Evolutionary conservation across 2,113 vertebrate species (phyloP).

Genomic region (Balaeniceps rex): DNA sequence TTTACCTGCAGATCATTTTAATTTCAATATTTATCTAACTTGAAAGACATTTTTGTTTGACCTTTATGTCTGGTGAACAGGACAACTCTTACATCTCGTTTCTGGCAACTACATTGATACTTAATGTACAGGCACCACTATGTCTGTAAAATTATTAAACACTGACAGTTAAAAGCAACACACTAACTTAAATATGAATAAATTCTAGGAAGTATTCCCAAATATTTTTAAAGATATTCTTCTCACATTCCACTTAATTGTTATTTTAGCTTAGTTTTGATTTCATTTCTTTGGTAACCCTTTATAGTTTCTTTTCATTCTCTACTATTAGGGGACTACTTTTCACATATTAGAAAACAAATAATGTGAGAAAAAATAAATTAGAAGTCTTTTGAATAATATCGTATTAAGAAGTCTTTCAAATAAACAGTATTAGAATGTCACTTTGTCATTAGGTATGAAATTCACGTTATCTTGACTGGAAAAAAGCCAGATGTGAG

Average conservation of each 20-base stretch:
- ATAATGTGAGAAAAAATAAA: neutral
- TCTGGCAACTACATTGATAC: neutral
- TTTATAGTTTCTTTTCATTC: neutral
- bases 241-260: neutral
- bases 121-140: neutral
- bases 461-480: neutral
- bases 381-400: neutral
- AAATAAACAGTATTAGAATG: neutral
- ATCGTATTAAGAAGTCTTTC: neutral
- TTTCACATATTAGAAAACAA: neutral
- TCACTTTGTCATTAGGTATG: neutral
- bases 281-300: neutral
- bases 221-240: neutral
- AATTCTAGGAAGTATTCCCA: neutral
- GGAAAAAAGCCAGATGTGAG: neutral
- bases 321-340: neutral
- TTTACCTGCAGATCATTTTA: neutral
- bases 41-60: neutral
- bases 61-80: neutral
- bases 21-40: neutral
- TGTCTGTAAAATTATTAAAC: neutral
- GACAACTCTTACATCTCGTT: neutral
- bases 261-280: neutral
- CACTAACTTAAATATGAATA: neutral
- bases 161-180: neutral